Evolutionary conservation across 2,888 invertebrate genomes (phyloP).

Genomic region (Spodoptera picta): DNA sequence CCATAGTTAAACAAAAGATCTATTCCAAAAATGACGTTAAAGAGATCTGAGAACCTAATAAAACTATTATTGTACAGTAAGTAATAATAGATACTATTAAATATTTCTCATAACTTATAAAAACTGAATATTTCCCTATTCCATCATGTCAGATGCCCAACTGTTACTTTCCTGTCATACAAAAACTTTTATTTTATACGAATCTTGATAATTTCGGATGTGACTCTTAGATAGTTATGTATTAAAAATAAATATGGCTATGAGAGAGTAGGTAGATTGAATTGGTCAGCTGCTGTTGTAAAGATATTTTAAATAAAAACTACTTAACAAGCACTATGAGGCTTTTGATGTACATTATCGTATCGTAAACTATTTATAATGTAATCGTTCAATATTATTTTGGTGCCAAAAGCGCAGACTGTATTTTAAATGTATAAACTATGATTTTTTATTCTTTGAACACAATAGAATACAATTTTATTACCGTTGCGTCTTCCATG

Average conservation of each 20-base stretch:
- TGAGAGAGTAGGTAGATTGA: constrained; percentile 12
- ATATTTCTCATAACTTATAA: no score
- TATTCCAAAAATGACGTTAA: no score
- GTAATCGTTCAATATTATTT: constrained; percentile 57
- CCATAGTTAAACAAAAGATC: no score
- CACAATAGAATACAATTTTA: neutral
- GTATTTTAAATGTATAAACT: constrained; percentile 35
- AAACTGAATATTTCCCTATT: no score
- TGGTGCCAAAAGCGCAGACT: constrained; percentile 67
- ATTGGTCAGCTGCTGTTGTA: constrained; percentile 26
- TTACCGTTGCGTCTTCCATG: constrained; percentile 8
- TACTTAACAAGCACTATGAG: constrained; percentile 38
- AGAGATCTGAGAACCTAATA: no score
- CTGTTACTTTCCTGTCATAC: no score
- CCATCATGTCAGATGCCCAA: no score
- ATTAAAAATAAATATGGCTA: neutral
- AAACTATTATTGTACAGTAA: no score
- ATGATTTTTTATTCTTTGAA: constrained; percentile 27
- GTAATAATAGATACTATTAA: no score
- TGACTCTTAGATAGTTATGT: constrained; percentile 2
- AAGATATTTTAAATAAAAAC: constrained; percentile 8
- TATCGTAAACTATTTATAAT: constrained; percentile 34
- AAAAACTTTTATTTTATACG: no score
- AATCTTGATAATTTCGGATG: neutral
- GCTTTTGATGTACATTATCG: constrained; percentile 58